Conservation (phyloP, 2,888 invertebrate genomes). For the Asteroscopus sphinx region DNA sequence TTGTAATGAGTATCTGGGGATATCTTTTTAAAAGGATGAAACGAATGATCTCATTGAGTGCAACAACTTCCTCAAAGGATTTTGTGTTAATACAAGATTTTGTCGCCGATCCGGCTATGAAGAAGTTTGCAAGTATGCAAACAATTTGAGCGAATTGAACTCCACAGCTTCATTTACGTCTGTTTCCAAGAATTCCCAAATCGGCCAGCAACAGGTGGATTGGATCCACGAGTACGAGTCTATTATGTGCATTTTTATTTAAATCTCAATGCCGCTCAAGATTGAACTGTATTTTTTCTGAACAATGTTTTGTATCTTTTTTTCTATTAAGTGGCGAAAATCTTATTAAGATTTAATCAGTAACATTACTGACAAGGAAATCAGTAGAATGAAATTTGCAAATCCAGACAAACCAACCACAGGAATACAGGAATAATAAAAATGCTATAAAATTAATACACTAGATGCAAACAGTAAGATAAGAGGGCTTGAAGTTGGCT, state of each 20-base stretch:
- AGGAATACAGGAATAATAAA: constrained; percentile 13
- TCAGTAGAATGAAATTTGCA: not conserved
- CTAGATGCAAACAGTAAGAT: constrained; percentile 20
- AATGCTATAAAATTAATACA: constrained; percentile 15
- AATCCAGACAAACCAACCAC: not conserved
- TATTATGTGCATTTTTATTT: constrained; percentile 34
- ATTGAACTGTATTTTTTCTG: constrained; percentile 1
- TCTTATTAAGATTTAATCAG: not conserved
- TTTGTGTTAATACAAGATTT: constrained; percentile 5
- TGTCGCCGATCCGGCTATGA: not conserved
- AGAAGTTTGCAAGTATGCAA: constrained; percentile 23
- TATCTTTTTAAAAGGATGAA: constrained; percentile 55
- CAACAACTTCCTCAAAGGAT: constrained; percentile 50
- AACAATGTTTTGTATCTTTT: not conserved
- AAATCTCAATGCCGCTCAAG: not conserved
- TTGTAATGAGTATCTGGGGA: constrained; percentile 59
- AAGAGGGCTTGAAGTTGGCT: constrained; percentile 11
- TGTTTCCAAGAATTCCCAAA: constrained; percentile 41
- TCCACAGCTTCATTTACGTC: constrained; percentile 32
- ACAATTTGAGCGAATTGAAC: constrained; percentile 21
- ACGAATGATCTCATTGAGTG: constrained; percentile 39
- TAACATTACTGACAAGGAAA: not conserved
- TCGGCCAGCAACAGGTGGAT: constrained; percentile 61
- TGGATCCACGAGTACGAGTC: constrained; percentile 8
- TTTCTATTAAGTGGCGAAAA: not conserved